phyloP scores from a whole-genome alignment of 92 coral and sea anemone species.

The Umimayanthus chanpuru region DNA sequence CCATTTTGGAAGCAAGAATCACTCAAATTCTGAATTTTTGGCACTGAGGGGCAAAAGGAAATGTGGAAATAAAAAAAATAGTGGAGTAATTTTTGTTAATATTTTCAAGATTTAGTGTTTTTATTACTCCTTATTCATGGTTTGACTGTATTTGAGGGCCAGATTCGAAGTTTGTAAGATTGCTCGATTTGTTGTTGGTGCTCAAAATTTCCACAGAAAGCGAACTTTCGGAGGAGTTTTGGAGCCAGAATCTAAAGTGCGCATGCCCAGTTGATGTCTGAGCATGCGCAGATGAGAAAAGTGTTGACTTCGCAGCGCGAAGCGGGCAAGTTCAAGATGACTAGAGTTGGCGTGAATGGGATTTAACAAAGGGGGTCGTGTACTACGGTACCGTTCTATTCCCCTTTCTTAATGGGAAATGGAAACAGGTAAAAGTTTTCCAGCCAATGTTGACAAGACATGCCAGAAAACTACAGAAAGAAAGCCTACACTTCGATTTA shows the following conservation, averaged over 20 bases:
- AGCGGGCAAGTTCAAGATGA: slow-evolving; percentile 99
- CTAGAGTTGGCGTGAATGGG: slow-evolving; percentile 73
- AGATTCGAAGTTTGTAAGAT: slow-evolving; percentile 88
- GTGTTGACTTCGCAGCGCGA: slow-evolving; percentile 86
- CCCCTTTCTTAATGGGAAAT: slow-evolving; percentile 85
- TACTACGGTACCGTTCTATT: slow-evolving; percentile 69
- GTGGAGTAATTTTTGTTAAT: slow-evolving; percentile 55
- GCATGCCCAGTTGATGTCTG: slow-evolving; percentile 93
- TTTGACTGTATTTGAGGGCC: slow-evolving; percentile 68
- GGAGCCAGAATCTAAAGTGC: slow-evolving; percentile 78
- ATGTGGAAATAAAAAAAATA: slow-evolving; percentile 61
- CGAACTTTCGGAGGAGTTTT: slow-evolving; percentile 74
- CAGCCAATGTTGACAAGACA: slow-evolving; percentile 72
- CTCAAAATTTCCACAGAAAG: slow-evolving; percentile 79
- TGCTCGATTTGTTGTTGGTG: slow-evolving; percentile 95
- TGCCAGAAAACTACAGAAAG: slow-evolving; percentile 64
- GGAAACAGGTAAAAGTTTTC: slow-evolving; percentile 85
- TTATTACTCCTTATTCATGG: slow-evolving; percentile 50
- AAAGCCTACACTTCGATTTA: slow-evolving; percentile 78
- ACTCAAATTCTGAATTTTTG: slow-evolving; percentile 78
- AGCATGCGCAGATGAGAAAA: slow-evolving; percentile 96
- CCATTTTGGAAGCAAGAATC: slow-evolving; percentile 97
- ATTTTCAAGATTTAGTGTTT: slow-evolving; percentile 62
- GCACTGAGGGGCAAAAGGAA: slow-evolving; percentile 60
- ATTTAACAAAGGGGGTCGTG: slow-evolving; percentile 76